Evolutionary conservation across 2,797 vertebrate species (phyloP).

Genomic region (Myotis daubentonii): DNA sequence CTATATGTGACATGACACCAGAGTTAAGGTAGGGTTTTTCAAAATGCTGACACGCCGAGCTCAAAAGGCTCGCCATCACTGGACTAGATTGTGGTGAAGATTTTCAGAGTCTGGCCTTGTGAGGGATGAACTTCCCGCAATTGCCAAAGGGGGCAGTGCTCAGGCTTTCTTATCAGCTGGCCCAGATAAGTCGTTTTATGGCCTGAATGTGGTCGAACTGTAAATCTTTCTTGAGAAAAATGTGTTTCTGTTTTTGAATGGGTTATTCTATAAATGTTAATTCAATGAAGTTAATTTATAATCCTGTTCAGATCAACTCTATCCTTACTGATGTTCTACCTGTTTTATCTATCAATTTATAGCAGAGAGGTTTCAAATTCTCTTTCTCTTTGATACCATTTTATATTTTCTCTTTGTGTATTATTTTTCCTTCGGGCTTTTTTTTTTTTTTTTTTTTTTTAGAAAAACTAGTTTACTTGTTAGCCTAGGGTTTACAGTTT

Average conservation of each 20-base stretch:
- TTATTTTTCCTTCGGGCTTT: not conserved
- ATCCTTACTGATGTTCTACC: not conserved
- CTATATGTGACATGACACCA: too few relatives aligned
- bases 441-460: not conserved
- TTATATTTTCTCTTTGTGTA: not conserved
- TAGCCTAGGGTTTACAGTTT: not conserved
- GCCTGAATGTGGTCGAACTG: not conserved
- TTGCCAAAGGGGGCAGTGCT: fast-evolving
- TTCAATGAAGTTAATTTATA: not conserved
- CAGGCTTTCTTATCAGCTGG: not conserved
- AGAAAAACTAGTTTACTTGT: not conserved
- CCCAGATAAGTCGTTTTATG: not conserved
- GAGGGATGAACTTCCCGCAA: not conserved
- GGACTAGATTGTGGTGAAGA: fast-evolving
- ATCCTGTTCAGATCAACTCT: not conserved
- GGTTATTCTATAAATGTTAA: not conserved
- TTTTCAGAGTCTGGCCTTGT: not conserved
- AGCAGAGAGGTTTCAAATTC: not conserved
- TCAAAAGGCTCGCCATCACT: too few relatives aligned
- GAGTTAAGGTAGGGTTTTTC: too few relatives aligned
- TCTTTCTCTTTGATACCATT: not conserved
- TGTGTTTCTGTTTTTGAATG: not conserved
- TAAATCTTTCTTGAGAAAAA: not conserved
- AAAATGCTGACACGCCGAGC: too few relatives aligned
- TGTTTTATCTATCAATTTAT: not conserved